Conservation (phyloP, 2,888 invertebrate genomes). For the Phrixothrix hirtus region DNA sequence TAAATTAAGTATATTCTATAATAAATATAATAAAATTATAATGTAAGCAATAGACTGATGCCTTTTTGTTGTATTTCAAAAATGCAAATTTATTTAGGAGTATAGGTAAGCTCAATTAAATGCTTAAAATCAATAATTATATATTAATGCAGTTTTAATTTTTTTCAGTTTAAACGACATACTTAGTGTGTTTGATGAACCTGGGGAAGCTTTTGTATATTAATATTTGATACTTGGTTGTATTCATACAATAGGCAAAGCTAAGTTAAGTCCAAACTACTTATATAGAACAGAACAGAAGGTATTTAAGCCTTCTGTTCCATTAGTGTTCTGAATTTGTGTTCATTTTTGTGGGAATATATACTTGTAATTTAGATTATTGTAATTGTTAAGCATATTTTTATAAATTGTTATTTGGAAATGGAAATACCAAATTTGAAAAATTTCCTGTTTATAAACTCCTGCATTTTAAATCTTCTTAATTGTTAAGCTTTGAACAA, state of each 20-base stretch:
- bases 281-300: constrained; percentile 25
- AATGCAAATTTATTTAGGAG: constrained; percentile 29
- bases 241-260: constrained; percentile 16
- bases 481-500: no score
- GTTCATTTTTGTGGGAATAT: constrained; percentile 38
- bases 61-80: constrained; percentile 48
- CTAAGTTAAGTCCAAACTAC: no score
- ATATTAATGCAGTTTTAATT: no score
- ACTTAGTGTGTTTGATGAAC: constrained; percentile 38
- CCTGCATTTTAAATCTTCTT: no score
- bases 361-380: constrained; percentile 9
- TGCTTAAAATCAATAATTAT: no score
- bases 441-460: no score
- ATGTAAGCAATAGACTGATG: constrained; percentile 49
- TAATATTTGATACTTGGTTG: constrained; percentile 35
- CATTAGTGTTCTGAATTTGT: constrained; percentile 35
- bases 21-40: constrained; percentile 22
- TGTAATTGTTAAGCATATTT: constrained; percentile 13
- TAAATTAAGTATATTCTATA: constrained; percentile 16
- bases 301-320: constrained; percentile 15
- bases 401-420: constrained; percentile 37
- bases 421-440: no score
- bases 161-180: constrained; percentile 45
- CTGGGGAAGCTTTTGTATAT: constrained; percentile 42
- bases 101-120: neutral